A percentile compares a stretch with the other conserved stretches of the same genome.
Evolutionary conservation across 2,797 vertebrate species (phyloP).

Genomic region (Toxotes lorentzi): DNA sequence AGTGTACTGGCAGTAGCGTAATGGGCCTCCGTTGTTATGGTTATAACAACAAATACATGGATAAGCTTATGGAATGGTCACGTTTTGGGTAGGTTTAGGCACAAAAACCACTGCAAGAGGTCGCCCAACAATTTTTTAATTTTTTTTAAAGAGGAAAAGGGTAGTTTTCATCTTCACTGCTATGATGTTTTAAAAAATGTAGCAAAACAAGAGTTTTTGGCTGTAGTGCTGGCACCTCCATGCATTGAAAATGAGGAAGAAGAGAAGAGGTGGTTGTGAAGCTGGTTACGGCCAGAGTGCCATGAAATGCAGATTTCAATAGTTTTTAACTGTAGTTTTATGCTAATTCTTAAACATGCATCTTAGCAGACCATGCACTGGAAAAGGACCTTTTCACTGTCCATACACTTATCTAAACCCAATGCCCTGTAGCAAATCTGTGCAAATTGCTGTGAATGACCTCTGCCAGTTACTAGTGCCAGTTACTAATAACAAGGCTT

Average conservation of each 20-base stretch:
- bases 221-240: no score
- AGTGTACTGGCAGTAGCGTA: no score
- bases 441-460: slow-evolving; percentile 10
- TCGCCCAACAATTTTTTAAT: no score
- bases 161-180: neutral
- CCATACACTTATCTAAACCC: neutral
- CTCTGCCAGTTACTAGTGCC: neutral
- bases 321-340: neutral
- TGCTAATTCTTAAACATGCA: neutral
- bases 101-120: no score
- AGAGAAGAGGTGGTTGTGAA: neutral
- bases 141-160: neutral
- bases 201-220: neutral
- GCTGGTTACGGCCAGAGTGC: neutral
- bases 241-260: neutral
- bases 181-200: neutral
- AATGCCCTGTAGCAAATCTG: neutral
- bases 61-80: no score
- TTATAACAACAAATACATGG: no score
- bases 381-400: neutral
- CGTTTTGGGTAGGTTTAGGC: no score
- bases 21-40: no score
- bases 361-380: neutral
- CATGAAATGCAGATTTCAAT: slow-evolving; percentile 3
- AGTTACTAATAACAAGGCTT: neutral